phyloP scores from a whole-genome alignment of 2,888 invertebrate genomes.

The Hyposoter dolosus region DNA sequence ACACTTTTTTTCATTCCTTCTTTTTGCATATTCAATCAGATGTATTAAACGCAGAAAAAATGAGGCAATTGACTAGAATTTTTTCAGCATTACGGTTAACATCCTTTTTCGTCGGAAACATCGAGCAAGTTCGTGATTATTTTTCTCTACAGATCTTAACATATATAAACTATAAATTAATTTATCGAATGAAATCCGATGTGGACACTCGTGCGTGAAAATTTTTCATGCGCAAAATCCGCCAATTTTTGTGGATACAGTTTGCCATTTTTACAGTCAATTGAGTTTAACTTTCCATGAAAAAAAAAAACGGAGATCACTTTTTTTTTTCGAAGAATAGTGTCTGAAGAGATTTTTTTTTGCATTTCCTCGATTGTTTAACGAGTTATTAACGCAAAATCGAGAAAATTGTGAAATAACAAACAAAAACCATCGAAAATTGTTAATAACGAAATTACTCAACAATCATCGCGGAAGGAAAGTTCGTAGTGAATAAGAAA shows the following conservation, averaged over 20 bases:
- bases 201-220: not conserved
- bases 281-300: too few relatives aligned
- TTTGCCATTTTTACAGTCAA: too few relatives aligned
- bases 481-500: not conserved
- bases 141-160: not conserved
- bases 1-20: not conserved
- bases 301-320: too few relatives aligned
- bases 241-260: not conserved
- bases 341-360: too few relatives aligned
- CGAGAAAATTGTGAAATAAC: too few relatives aligned
- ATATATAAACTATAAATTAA: not conserved
- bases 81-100: not conserved
- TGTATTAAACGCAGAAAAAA: constrained; percentile 30
- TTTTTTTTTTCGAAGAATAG: too few relatives aligned
- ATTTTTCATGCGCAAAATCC: not conserved
- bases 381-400: too few relatives aligned
- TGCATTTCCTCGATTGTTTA: too few relatives aligned
- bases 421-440: not conserved
- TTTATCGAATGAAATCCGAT: not conserved
- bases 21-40: constrained; percentile 9
- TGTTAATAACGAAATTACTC: not conserved
- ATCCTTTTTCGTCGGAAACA: not conserved
- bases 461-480: not conserved
- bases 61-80: not conserved
- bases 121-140: not conserved